Base-by-base conservation (phyloP, 1,140 invertebrate species). In the Apis cerana region DNA sequence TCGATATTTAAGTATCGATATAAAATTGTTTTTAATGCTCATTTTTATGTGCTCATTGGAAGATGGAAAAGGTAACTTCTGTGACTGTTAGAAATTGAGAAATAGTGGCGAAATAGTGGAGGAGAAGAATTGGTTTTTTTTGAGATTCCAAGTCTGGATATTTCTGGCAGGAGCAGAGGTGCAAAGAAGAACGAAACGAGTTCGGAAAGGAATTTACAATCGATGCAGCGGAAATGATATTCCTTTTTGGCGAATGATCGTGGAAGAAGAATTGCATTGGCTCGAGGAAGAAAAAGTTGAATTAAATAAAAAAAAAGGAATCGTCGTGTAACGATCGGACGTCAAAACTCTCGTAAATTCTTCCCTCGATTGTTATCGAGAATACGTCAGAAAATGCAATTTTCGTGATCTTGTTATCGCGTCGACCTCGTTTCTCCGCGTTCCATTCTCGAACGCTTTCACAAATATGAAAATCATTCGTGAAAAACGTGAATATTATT, bases 141-240 rank as follows among this genome's bases (percentile, higher is more conserved):
- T 79, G 68, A 83, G 83, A 87, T 83, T 70, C 71, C 72, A 61
- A 71, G 43, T 21, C 43, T 43, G 5, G 33, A 54, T 48, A 58
- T 82, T 80, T 86, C 62, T 54, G 76, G 56, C 19, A 8, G 65
- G 69, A 82, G 79, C 27, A 74, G 56, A 81, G 54, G 72, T 54
- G 71, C 58, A 86, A 85, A 85, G 21, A 69, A 85, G 21, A 69
- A 70, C 67, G n/a, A 58, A 76, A 76, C 64, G 21, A 59, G 52
- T 70, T 64, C 75, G 75, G 33, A 0, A 65, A 58, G 52, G 74
- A 85, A 85, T 74, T 84, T 68, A 61, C 50, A 77, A 78, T 75
- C 61, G n/a, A 68, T 59, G 58, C 59, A n/a, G 54, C 75, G 70
- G 75, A 64, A 67, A 59, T 74, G 69, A 79, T 83, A 75, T 74